Base-by-base conservation (phyloP, 2,113 vertebrate species). In the Phoxinus phoxinus region DNA sequence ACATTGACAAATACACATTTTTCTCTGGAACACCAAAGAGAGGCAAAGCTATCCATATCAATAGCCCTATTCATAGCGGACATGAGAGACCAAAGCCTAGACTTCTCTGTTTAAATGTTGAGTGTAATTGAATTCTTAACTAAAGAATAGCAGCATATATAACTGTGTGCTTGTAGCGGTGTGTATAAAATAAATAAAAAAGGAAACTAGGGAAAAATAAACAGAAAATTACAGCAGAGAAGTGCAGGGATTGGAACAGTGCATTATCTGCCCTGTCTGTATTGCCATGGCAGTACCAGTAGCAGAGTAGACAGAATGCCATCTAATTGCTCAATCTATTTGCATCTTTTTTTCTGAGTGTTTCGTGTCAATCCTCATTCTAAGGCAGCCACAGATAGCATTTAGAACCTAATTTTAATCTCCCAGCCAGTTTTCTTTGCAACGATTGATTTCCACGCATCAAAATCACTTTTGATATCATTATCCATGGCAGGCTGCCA, bases 391-490 rank as follows among this genome's bases (percentile, higher is more conserved):
- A 93, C 90, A 94, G 92, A 93, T 93, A 92, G 91, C 92, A 92
- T 95, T 94, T 94, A 94, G 92, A 92, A 92, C 88, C 92, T 93
- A 91, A 89, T 93, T 93, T 91, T 91, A 92, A 94, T 92, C 93
- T 91, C 89, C 89, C 90, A 88, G 90, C 90, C 89, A 87, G 91
- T 88, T 91, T 93, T 89, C 91, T 91, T 86, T 88, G 91, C 91
- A 90, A 91, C 91, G 93, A 94, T 94, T 93, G 92, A 94, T 94
- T 94, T 95, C 92, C 92, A 92, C 93, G 92, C 93, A 94, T 95
- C 92, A 95, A 90, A 94, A 94, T 93, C 94, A 92, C 94, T 94
- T 94, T 90, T 94, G 93, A 94, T 94, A 93, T 93, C 94, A 94
- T 95, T 94, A 95, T 94, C 92, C 90, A 89, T 92, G 93, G 93